phyloP scores from a whole-genome alignment of 2,888 invertebrate genomes.

The Gymnocheta viridis region DNA sequence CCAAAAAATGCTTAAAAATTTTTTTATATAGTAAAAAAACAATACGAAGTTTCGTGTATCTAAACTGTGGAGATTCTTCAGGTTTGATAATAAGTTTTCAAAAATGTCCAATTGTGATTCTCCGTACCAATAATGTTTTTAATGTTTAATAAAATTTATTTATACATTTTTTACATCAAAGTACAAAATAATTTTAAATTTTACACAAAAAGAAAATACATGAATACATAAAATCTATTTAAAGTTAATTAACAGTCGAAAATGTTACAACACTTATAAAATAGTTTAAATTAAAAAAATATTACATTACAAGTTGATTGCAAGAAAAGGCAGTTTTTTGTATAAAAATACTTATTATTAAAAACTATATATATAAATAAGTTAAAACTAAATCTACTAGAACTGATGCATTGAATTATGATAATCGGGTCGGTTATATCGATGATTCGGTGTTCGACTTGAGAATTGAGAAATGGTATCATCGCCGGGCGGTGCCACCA shows the following conservation, averaged over 20 bases:
- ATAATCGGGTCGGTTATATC: conserved; percentile 83
- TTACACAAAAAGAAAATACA: conserved; percentile 17
- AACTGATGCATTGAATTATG: conserved; percentile 88
- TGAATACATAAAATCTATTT: conserved; percentile 27
- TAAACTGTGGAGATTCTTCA: no score
- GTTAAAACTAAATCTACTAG: conserved; percentile 79
- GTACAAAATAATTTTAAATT: conserved; percentile 29
- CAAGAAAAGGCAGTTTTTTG: conserved; percentile 49
- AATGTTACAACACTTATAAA: conserved; percentile 53
- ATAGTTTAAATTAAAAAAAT: not conserved
- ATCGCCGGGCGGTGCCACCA: conserved; percentile 83
- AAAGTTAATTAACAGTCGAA: conserved; percentile 57
- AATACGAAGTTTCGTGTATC: no score
- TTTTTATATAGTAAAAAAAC: no score
- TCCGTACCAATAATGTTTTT: not conserved
- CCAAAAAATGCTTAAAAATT: no score
- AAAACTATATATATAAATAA: conserved; percentile 10
- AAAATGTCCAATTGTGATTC: no score
- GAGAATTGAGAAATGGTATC: conserved; percentile 92
- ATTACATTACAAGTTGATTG: conserved; percentile 27
- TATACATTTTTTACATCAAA: conserved; percentile 2
- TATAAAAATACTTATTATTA: not conserved
- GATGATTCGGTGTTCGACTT: conserved; percentile 85
- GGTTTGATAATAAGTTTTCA: no score
- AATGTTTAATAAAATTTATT: conserved; percentile 1